Evolutionary conservation across 2,797 vertebrate genomes (phyloP).

Genomic region (Rhadinocentrus ornatus): DNA sequence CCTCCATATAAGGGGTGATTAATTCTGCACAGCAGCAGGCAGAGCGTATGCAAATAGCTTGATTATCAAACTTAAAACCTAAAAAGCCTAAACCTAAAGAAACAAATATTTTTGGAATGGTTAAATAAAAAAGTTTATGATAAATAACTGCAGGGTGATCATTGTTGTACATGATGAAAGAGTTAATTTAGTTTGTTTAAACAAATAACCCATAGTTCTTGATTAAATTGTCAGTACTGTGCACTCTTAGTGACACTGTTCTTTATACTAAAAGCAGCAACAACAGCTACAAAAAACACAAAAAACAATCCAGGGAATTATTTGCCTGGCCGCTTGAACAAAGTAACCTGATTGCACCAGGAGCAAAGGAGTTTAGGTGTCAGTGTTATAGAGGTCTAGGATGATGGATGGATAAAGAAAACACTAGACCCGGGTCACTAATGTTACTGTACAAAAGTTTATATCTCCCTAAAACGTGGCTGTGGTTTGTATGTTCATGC

Average conservation of each 20-base stretch:
- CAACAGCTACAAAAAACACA: too few relatives aligned
- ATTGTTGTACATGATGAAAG: not conserved
- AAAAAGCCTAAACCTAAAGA: too few relatives aligned
- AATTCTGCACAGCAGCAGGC: conserved; percentile 33
- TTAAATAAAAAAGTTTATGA: not conserved
- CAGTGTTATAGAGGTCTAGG: not conserved
- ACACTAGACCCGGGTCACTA: not conserved
- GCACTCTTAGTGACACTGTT: not conserved
- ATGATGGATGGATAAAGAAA: not conserved
- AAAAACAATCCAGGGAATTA: not conserved
- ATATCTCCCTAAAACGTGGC: too few relatives aligned
- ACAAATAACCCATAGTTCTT: not conserved
- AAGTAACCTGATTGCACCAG: not conserved
- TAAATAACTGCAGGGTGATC: not conserved
- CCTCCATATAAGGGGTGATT: conserved; percentile 46
- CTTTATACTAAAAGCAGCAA: not conserved
- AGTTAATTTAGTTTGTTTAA: not conserved
- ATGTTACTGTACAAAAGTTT: not conserved
- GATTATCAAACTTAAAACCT: not conserved
- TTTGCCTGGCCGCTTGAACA: not conserved
- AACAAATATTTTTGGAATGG: not conserved
- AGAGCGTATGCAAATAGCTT: conserved; percentile 21
- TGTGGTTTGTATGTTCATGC: not conserved
- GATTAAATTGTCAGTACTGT: not conserved
- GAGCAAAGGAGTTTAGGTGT: not conserved